Base-by-base conservation (phyloP, 2,797 vertebrate genomes). In the Pipistrellus nathusii region DNA sequence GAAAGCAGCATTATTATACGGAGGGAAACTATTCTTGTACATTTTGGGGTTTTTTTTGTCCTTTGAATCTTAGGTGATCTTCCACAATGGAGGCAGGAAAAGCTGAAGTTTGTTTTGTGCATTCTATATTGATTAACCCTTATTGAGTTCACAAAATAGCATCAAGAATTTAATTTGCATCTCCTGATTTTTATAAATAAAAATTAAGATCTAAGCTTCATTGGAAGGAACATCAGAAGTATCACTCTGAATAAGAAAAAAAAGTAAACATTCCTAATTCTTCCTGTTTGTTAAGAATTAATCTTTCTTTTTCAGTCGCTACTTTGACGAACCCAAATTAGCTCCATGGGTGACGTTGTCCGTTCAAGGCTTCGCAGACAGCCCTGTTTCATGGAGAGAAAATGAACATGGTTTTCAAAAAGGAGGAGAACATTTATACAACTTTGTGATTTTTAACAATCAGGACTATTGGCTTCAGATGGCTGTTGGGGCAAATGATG, bases 341-440 rank as follows among this genome's bases (percentile, higher is more conserved):
- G 98, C 98, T 0, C 92, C 97, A 0, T 99, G 99, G 99, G 97
- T 98, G 64, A 98, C 98, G 0, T 59, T 99, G 92, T 99, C 98
- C 0, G 99, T 99, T 20, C 99, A 99, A 35, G 99, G 99, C 76
- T 99, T 99, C 95, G 98, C 98, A 46, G 99, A 99, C 97, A 99
- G 99, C 96, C 99, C 99, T 0, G 99, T 99, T 21, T 99, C 99
- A 0, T 99, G 99, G 99, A 98, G 98, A 76, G 97, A 97, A 46
- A 97, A 44, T 0, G 99, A 99, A 88, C 99, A 99, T 20, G 98
- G 99, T 6, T 98, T 99, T 96, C 98, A 98, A 90, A 99, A 97
- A 84, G 99, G 99, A 72, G 99, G 99, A 90, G 99, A 99, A 68
- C 99, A 99, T 96, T 98, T 99, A 71, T 99, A 99, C 98, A 99